These are phyloP conservation scores for Ceuthmochares aereus DNA, from an alignment of 2,113 vertebrate species.

Conservation along the genomic window DNA sequence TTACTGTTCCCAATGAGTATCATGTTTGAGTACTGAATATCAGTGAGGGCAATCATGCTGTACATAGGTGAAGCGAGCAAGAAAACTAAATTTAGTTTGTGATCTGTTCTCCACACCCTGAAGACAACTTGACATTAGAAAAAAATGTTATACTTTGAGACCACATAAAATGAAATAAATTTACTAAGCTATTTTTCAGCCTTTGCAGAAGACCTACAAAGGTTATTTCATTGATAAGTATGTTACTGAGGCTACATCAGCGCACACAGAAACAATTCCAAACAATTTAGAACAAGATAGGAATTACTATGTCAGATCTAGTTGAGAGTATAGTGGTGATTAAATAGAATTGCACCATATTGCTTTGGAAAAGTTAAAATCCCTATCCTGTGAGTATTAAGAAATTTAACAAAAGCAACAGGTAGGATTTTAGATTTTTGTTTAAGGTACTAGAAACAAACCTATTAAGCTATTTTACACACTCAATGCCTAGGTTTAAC, in stretches of 20 bases:
- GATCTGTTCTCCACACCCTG: not conserved
- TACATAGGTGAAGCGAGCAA: not conserved
- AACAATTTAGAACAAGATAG: not conserved
- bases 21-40: not conserved
- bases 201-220: not conserved
- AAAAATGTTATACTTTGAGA: not conserved
- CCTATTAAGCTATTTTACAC: not conserved
- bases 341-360: not conserved
- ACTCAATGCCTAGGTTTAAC: not conserved
- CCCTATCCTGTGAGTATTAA: not conserved
- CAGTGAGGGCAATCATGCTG: not conserved
- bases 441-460: not conserved
- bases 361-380: not conserved
- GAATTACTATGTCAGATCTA: not conserved
- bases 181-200: not conserved
- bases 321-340: not conserved
- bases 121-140: not conserved
- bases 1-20: not conserved
- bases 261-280: not conserved
- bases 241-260: not conserved
- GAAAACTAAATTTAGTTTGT: not conserved
- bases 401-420: not conserved
- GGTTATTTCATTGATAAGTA: not conserved
- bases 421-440: not conserved
- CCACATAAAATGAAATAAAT: not conserved